A percentile compares a stretch with the other conserved stretches of the same genome.
phyloP scores from a whole-genome alignment of 2,888 invertebrate genomes.

The Acleris emargana region DNA sequence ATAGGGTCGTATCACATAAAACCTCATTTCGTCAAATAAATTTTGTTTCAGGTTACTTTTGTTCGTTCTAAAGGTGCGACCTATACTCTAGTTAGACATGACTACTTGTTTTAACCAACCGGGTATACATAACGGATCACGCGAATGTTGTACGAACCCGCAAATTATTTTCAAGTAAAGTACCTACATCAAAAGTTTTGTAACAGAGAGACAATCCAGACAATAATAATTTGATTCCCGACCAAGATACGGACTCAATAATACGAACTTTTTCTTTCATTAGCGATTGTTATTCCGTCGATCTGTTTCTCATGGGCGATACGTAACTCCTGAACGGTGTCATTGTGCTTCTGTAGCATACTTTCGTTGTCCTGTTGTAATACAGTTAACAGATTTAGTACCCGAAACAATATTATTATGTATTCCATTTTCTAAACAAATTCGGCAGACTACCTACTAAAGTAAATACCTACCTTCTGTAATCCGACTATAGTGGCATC shows the following conservation, averaged over 20 bases:
- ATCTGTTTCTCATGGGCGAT: slow-evolving; percentile 61
- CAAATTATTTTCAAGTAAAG: too few relatives aligned
- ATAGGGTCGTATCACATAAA: too few relatives aligned
- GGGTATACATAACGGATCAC: too few relatives aligned
- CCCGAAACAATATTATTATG: neutral
- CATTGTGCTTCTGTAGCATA: slow-evolving; percentile 55
- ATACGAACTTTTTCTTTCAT: slow-evolving; percentile 66
- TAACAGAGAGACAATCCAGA: neutral
- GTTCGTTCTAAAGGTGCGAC: too few relatives aligned
- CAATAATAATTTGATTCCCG: slow-evolving; percentile 3
- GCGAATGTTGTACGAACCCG: too few relatives aligned
- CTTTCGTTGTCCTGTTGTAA: slow-evolving; percentile 64
- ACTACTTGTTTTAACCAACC: too few relatives aligned
- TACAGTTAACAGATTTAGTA: neutral
- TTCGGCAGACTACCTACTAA: neutral
- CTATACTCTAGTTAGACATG: too few relatives aligned
- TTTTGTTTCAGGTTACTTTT: too few relatives aligned
- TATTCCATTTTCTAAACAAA: neutral
- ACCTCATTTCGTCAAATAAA: too few relatives aligned
- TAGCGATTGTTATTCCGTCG: slow-evolving; percentile 55
- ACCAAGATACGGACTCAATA: slow-evolving; percentile 28
- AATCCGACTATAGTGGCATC: slow-evolving; percentile 54
- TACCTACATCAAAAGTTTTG: too few relatives aligned
- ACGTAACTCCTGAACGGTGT: slow-evolving; percentile 54
- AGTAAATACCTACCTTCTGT: slow-evolving; percentile 59